Evolutionary conservation across 2,113 vertebrate genomes (phyloP), one percentile per base, ranked within the genome.

Genomic region (Onychostruthus taczanowskii): DNA sequence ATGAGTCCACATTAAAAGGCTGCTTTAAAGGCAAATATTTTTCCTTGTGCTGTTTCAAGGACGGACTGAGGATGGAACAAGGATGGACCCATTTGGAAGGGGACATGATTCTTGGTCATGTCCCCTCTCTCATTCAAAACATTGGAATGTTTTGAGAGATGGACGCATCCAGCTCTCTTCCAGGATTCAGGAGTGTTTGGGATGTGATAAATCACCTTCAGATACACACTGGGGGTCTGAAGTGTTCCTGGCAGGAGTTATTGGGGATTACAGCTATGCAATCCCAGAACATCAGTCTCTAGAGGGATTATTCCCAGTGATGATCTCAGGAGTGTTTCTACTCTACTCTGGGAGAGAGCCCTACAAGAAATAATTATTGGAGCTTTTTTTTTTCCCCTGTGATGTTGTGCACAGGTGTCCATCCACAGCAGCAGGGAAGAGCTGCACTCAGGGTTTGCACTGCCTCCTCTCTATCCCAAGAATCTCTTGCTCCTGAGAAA

Each of bases 271-370:
- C 15, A 89, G 28, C 17, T 39, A 4, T 50, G 46, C 10, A 80
- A 24, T 47, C 37, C 35, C 35, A 66, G 35, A 80, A 28, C 5
- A 44, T 50, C 31, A 35, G 2, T 43, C 8, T 66, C 50, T 24
- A 50, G 47, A 78, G 26, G 33, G 44, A 19, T 52, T 47, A 8
- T 9, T 66, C 15, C 33, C 27, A 50, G 16, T 50, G 47, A 31
- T 72, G n/a, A 35, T 39, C 21, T 81, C n/a, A 39, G 47, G 22
- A 62, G 13, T 53, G 35, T 30, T 75, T 46, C 66, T 83, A 3
- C 18, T 53, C 11, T 50, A 1, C 0, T 1, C 35, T 37, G 9
- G 9, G 26, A 70, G 39, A 62, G 22, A 66, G 0, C 2, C 10
- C 3, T 0, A 3, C 4, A 39, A 77, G 59, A 77, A 77, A 56